These are phyloP conservation scores for Ptychodera flava DNA, from an alignment of 35 echinoderm and acorn worm species.

Conservation along the genomic window DNA sequence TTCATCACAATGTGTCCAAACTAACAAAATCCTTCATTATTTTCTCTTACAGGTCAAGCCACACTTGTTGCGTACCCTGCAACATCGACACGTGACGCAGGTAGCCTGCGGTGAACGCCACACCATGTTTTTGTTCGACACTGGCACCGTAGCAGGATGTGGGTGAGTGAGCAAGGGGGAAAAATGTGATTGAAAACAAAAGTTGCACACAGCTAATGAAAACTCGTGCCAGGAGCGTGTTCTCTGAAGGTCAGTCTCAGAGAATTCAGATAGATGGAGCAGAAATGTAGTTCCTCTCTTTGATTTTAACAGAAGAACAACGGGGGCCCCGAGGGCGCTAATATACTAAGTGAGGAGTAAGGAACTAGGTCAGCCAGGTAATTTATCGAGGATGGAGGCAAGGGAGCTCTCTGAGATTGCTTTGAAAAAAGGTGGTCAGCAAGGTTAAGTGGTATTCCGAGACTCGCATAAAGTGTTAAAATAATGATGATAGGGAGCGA, in stretches of 20 bases:
- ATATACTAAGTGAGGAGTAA: background rate
- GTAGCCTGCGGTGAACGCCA: conserved; percentile 90
- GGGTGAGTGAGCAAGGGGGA: too few relatives aligned
- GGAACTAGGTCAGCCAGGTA: background rate
- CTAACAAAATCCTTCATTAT: too few relatives aligned
- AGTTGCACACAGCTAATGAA: background rate
- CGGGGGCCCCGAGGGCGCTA: background rate
- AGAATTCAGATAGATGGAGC: background rate
- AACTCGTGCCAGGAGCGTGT: background rate
- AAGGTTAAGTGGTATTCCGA: background rate
- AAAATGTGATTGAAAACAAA: too few relatives aligned
- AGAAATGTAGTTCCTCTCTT: background rate
- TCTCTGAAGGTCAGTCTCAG: background rate
- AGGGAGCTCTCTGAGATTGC: background rate
- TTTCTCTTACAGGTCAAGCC: conserved; percentile 65
- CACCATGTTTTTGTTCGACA: conserved; percentile 74
- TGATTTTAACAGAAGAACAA: background rate
- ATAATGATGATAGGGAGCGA: background rate
- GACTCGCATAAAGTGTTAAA: background rate
- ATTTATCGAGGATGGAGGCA: background rate
- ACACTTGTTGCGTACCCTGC: conserved; percentile 66
- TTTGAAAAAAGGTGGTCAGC: background rate
- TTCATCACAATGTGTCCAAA: too few relatives aligned
- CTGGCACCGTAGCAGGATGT: conserved; percentile 72
- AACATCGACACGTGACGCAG: conserved; percentile 56